Base-by-base conservation (phyloP, 2,113 vertebrate genomes). In the Murina feae region DNA sequence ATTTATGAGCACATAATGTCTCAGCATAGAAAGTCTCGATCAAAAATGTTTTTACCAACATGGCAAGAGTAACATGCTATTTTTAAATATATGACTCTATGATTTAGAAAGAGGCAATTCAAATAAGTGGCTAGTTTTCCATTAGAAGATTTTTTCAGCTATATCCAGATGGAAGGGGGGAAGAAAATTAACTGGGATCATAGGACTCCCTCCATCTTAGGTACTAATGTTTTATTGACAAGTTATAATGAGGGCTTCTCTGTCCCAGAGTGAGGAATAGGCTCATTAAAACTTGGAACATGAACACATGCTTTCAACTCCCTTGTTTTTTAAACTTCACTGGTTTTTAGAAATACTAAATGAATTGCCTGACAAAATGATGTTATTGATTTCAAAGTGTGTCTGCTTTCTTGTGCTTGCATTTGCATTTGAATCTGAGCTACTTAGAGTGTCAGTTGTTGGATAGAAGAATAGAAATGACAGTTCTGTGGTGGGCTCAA, bases 361-460 rank as follows among this genome's bases (percentile, higher is more conserved):
- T 97, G 95, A 93, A 96, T 95, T 97, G 96, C 96, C 92, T 97
- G 97, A 97, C 96, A 97, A 97, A 97, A 97, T 4, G 78, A 97
- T 94, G 95, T 97, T 96, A 91, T 92, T 97, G 91, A 96, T 96
- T 97, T 97, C 94, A 96, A 96, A 97, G 97, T 96, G 91, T 96
- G 93, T 97, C 95, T 97, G 92, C 92, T 96, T 96, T 97, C 95
- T 96, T 75, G 72, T 83, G 84, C 91, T 96, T 74, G 63, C 92
- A 97, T 97, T 97, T 96, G 96, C 96, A 97, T 97, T 97, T 97
- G 95, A 97, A 97, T 97, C 95, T 97, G 92, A 97, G 88, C 84
- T 96, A 94, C 95, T 96, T 96, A 96, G 92, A 87, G 63, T 97
- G 95, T 96, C 95, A 97, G 86, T 97, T 90, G 91, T 86, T 76